Evolutionary conservation across 2,888 invertebrate genomes (phyloP).

Genomic region (Brachylomia viminalis): DNA sequence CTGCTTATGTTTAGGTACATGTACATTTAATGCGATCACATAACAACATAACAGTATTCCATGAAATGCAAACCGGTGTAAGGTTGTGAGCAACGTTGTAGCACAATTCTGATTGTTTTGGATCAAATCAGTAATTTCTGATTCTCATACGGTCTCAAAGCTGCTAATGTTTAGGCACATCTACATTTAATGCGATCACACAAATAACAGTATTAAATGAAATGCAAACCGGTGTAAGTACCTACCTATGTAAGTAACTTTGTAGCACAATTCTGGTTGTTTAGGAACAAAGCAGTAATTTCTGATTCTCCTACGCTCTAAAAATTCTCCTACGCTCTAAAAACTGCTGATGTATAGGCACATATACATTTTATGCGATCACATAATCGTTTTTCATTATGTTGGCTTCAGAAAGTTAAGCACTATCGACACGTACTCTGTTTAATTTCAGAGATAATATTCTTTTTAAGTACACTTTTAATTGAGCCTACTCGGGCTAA

Average conservation of each 20-base stretch:
- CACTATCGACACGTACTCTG: constrained; percentile 55
- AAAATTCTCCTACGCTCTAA: no score
- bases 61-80: constrained; percentile 1
- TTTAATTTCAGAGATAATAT: constrained; percentile 63
- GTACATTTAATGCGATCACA: no score
- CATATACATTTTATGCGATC: constrained; percentile 14
- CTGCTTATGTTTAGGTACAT: no score
- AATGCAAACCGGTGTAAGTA: background rate
- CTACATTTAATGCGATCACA: no score
- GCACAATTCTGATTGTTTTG: background rate
- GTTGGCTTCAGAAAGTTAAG: constrained; percentile 45
- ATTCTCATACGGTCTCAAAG: no score
- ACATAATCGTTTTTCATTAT: constrained; percentile 49
- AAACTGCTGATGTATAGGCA: constrained; percentile 11
- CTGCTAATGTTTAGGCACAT: no score
- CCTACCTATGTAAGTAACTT: constrained; percentile 2
- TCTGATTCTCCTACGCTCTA: background rate
- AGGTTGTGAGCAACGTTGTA: background rate
- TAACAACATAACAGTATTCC: background rate
- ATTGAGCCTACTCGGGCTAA: constrained; percentile 55
- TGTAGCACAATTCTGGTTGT: background rate
- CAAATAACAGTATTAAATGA: constrained; percentile 3
- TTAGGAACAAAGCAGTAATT: background rate
- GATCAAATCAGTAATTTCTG: background rate
- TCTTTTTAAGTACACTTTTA: constrained; percentile 60